A percentile compares a stretch with the other conserved stretches of the same genome.
These are phyloP conservation scores for Coecobrya sp. DNA, from an alignment of 2,888 invertebrate species.

Conservation along the genomic window DNA sequence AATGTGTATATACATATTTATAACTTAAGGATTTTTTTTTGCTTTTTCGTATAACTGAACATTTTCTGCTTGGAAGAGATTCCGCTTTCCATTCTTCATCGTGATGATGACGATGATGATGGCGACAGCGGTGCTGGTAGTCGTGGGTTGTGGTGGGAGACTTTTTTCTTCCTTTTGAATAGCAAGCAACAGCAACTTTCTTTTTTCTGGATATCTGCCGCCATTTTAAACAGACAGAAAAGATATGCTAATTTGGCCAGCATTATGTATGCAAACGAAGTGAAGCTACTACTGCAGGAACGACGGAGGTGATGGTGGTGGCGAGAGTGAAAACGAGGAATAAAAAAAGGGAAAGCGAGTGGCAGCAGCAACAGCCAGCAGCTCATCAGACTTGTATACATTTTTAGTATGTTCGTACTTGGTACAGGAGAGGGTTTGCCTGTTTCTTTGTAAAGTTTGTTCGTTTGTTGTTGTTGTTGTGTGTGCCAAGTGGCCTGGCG, in stretches of 20 bases:
- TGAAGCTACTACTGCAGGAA: slow-evolving; percentile 25
- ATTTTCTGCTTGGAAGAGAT: slow-evolving; percentile 22
- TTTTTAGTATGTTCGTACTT: neutral
- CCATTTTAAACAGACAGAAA: slow-evolving; percentile 66
- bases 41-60: neutral
- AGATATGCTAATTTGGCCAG: slow-evolving; percentile 74
- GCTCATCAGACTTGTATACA: slow-evolving; percentile 35
- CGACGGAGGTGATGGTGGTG: slow-evolving; percentile 10
- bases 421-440: neutral
- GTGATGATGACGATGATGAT: neutral
- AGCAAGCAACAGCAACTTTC: slow-evolving; percentile 59
- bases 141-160: neutral
- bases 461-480: slow-evolving; percentile 49
- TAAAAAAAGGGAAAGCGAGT: neutral
- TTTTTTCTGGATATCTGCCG: slow-evolving; percentile 57
- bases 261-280: slow-evolving; percentile 77
- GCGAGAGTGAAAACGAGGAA: neutral
- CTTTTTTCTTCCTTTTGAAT: neutral
- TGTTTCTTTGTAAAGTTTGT: neutral
- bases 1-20: neutral
- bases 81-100: neutral
- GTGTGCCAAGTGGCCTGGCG: neutral
- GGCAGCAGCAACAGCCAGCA: neutral
- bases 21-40: neutral
- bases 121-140: neutral